Percentiles rank a stretch among this genome's conserved stretches.
phyloP scores from a whole-genome alignment of 2,113 vertebrate genomes.

The Mus pahari region DNA sequence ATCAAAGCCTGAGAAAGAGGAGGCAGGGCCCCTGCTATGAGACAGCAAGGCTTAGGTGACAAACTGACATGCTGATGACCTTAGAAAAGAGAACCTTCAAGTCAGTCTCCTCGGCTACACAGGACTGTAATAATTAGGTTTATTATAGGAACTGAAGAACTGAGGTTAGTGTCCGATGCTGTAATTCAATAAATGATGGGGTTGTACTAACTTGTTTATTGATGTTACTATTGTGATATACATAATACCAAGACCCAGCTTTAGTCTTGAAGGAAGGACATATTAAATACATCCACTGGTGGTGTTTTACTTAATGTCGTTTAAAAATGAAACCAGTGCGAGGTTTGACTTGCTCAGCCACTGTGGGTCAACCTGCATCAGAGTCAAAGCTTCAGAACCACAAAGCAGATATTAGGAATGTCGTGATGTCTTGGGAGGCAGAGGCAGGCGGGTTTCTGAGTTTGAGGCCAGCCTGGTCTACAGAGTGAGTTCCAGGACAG shows the following conservation, averaged over 20 bases:
- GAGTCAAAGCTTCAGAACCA: not conserved
- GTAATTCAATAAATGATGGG: not conserved
- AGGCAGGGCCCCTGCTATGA: not conserved
- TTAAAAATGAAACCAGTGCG: not conserved
- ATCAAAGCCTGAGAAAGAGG: not conserved
- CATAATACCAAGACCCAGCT: not conserved
- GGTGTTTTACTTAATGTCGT: not conserved
- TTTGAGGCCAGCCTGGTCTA: too few species aligned
- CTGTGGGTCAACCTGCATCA: not conserved
- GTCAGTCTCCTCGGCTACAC: conserved; percentile 22
- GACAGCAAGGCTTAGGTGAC: not conserved
- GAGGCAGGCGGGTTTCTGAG: too few species aligned
- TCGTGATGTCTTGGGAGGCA: too few species aligned
- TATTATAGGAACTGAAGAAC: not conserved
- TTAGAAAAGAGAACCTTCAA: conserved; percentile 33
- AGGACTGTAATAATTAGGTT: conserved; percentile 10
- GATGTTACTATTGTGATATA: not conserved
- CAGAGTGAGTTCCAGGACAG: too few species aligned
- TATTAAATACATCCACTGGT: not conserved
- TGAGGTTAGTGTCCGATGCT: not conserved
- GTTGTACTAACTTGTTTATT: not conserved
- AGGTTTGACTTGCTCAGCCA: not conserved
- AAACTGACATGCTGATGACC: not conserved
- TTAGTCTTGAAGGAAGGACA: conserved; percentile 17
- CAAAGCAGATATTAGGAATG: conserved; percentile 11